Evolutionary conservation across 2,888 invertebrate genomes (phyloP).

Genomic region (Junonia oenone): DNA sequence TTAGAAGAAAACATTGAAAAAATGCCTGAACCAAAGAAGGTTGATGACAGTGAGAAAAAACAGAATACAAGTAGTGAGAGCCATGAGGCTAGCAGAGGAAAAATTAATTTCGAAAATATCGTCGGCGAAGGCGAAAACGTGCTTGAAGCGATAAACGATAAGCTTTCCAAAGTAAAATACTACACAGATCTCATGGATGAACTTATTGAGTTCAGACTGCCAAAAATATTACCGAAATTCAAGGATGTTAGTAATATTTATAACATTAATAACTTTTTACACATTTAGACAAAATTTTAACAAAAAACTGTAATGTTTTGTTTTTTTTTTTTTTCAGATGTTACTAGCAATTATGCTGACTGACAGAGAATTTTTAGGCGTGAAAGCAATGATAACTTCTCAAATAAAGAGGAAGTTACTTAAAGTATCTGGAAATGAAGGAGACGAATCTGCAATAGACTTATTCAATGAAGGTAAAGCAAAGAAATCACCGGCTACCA

Average conservation of each 20-base stretch:
- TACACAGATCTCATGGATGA: constrained; percentile 29
- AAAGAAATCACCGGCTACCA: no score
- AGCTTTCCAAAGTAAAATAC: constrained; percentile 6
- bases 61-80: background rate
- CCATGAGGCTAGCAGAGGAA: background rate
- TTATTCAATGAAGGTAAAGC: background rate
- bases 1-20: background rate
- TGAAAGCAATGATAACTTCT: constrained; percentile 10
- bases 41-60: background rate
- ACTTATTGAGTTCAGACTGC: constrained; percentile 34
- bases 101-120: constrained; percentile 5
- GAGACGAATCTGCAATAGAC: background rate
- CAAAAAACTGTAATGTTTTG: no score
- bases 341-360: constrained; percentile 15
- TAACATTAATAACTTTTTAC: background rate
- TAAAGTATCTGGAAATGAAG: background rate
- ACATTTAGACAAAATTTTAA: no score
- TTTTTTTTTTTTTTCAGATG: constrained; percentile 16
- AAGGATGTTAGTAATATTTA: constrained; percentile 41
- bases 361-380: constrained; percentile 21
- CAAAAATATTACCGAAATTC: constrained; percentile 40
- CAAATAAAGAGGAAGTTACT: constrained; percentile 12
- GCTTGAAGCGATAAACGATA: background rate
- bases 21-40: constrained; percentile 5
- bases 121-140: constrained; percentile 1